Evolutionary conservation across 2,113 vertebrate genomes (phyloP).

Genomic region (Kryptolebias marmoratus): DNA sequence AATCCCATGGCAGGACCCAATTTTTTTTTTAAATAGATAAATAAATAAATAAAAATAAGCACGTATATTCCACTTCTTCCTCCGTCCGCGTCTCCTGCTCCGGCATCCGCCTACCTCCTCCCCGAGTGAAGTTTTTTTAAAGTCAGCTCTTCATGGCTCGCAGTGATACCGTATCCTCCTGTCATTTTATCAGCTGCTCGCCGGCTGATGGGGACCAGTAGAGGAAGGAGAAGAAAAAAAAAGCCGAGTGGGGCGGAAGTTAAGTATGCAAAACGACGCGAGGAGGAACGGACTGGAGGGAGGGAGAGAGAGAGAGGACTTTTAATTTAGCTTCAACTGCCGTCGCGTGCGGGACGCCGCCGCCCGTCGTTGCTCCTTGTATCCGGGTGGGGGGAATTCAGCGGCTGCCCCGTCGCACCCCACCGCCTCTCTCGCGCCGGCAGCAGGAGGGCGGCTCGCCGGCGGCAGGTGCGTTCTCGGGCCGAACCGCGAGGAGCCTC

Average conservation of each 20-base stretch:
- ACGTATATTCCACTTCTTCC: conserved; percentile 10
- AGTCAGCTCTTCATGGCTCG: conserved; percentile 50
- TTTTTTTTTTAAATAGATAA: conserved; percentile 25
- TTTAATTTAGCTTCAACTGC: conserved; percentile 7
- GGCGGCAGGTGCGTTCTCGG: not conserved
- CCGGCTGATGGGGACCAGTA: conserved; percentile 65
- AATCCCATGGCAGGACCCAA: conserved; percentile 58
- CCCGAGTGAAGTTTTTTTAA: conserved; percentile 51
- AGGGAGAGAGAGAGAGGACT: not conserved
- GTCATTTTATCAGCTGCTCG: conserved; percentile 57
- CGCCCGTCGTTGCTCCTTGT: conserved; percentile 9
- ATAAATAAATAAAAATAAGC: not conserved
- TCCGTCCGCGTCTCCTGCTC: conserved; percentile 4
- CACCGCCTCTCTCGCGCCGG: not conserved
- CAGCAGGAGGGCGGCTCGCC: not conserved
- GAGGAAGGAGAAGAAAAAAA: conserved; percentile 14
- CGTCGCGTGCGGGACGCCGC: not conserved
- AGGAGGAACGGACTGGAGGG: not conserved
- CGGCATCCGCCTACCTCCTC: conserved; percentile 48
- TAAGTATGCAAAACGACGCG: conserved; percentile 75
- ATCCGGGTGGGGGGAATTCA: not conserved
- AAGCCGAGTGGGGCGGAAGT: conserved; percentile 75
- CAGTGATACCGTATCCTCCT: conserved; percentile 46
- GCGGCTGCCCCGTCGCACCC: not conserved
- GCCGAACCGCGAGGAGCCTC: not conserved